Conservation (phyloP, 2,113 vertebrate genomes). For the Cynocephalus volans region DNA sequence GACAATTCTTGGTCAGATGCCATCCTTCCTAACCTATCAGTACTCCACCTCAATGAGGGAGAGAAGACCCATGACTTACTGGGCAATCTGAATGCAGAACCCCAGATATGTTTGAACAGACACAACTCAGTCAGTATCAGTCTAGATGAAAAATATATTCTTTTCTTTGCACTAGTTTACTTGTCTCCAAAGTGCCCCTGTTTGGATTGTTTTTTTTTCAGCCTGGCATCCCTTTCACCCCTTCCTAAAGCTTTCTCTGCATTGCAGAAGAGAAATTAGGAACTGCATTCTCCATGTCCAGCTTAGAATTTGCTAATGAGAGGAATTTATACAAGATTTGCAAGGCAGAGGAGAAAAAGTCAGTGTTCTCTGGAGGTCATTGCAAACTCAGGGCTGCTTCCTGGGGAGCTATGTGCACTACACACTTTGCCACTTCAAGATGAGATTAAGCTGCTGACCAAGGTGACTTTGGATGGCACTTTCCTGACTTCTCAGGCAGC, state of each 20-base stretch:
- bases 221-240: background rate
- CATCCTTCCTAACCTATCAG: background rate
- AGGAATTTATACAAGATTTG: background rate
- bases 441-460: background rate
- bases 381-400: background rate
- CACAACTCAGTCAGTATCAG: rapidly evolving
- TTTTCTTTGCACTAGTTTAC: background rate
- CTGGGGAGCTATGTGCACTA: background rate
- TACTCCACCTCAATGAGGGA: background rate
- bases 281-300: background rate
- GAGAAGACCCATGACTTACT: background rate
- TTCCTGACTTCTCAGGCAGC: background rate
- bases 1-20: background rate
- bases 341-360: background rate
- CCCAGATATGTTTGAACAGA: background rate
- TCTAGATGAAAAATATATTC: background rate
- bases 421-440: background rate
- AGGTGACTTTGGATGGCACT: background rate
- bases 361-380: background rate
- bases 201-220: background rate
- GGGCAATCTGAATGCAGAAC: background rate
- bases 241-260: background rate
- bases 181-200: background rate
- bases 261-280: background rate
- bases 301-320: background rate